Evolutionary conservation across 2,113 vertebrate genomes (phyloP).

Genomic region (Leptosomus discolor): DNA sequence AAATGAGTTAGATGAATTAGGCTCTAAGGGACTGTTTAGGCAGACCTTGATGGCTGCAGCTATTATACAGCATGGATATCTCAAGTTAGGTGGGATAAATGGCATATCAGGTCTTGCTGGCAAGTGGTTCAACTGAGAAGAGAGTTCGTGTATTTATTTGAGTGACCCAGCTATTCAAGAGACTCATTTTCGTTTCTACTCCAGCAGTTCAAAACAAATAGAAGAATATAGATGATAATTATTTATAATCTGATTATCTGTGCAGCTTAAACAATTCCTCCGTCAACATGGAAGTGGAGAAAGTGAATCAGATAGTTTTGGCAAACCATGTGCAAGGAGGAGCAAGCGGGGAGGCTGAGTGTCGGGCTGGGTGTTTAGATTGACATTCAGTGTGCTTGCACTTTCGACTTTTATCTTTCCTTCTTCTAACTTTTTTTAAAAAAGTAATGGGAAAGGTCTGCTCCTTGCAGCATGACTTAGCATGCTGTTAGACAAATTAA

Average conservation of each 20-base stretch:
- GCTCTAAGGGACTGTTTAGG: not conserved
- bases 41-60: not conserved
- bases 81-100: not conserved
- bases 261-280: not conserved
- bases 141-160: not conserved
- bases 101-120: not conserved
- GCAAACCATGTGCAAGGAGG: accelerated
- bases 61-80: not conserved
- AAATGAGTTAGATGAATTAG: not conserved
- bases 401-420: not conserved
- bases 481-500: not conserved
- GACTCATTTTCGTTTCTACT: not conserved
- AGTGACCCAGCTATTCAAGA: not conserved
- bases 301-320: not conserved
- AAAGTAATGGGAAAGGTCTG: not conserved
- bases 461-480: not conserved
- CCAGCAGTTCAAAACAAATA: not conserved
- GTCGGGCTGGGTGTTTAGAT: not conserved
- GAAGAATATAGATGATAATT: not conserved
- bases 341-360: not conserved
- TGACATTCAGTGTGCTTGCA: accelerated
- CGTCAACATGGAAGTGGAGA: not conserved
- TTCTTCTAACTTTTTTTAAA: not conserved
- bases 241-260: not conserved
- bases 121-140: not conserved